Base-by-base conservation (phyloP, 2,797 vertebrate genomes). In the Phyllotis vaccarum region DNA sequence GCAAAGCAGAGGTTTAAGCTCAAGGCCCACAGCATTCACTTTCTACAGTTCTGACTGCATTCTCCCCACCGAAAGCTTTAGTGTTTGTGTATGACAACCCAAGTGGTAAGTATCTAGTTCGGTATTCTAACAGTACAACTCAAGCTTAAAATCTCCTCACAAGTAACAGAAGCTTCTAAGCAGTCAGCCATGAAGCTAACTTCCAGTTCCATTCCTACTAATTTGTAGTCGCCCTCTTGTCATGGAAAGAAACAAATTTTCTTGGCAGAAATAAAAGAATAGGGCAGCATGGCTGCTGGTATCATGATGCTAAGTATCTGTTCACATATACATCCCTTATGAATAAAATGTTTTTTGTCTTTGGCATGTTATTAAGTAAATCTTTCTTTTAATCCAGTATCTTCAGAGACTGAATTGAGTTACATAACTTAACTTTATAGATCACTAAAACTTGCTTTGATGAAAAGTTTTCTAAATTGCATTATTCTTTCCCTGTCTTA, bases 381-480 rank as follows among this genome's bases (percentile, higher is more conserved):
- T 66, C 13, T 72, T 89, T 70, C 62, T 88, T 93, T 85, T 86
- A 86, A 70, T 37, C 46, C 22, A 79, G 8, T 82, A 66, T 58
- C 74, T 94, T 94, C 79, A 74, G 82, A 94, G 82, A 93, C 11
- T 94, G 87, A 93, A 94, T 49, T 89, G n/a, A 56, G 37, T 52
- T 46, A 27, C 8, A 21, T 83, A 87, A 70, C 13, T 85, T 81
- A 80, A 93, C 91, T 83, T 89, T 80, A 83, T 29, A 24, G 40
- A 56, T 85, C 89, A 72, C 9, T 40, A 85, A 93, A 95, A 79
- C 79, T 82, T 68, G 40, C 10, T 58, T 81, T 21, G 5, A 93
- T 13, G 37, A 43, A 94, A 93, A 91, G 60, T 34, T 86, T 94
- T 82, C 82, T 54, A 66, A 91, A 81, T 31, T 86, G 24, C 49